Evolutionary conservation across 37 sponge, comb jelly and placozoan species (phyloP), one percentile per base, ranked within the genome.

Genomic region (Sycon ciliatum): DNA sequence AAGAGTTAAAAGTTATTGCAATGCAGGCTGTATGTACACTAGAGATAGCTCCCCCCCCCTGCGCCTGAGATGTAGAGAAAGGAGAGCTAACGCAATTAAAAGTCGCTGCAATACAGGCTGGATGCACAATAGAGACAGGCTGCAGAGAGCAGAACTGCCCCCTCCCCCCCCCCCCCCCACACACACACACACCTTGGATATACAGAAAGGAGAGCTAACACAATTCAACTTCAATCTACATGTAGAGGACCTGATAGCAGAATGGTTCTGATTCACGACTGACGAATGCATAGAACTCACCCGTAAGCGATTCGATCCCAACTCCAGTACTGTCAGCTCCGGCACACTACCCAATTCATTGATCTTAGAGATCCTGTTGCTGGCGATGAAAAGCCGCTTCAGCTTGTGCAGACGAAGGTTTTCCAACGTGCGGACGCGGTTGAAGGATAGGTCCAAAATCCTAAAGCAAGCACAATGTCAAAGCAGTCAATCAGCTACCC

Each of bases 311-410:
- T 90, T 90, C 30, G 86, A 68, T 18, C 91, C 91, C 42, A 90
- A 75, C 57, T 94, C 95, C 57, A 94, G 75, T 73, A 89, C 72
- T 18, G 85, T 89, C 29, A 94, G 82, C 20, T 75, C 40, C 20
- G 76, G 58, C 38, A 94, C 65, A 3, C 53, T 39, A 29, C 62
- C 73, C 4, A 94, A 36, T 9, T 77, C 82, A 20, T 74, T 73
- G 0, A 94, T 89, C 31, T 38, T 32, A 9, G 84, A 34, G 0
- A 94, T 57, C 83, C 86, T 94, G 82, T 94, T 94, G 39, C 89
- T 83, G 13, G 84, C 83, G 18, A 94, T 80, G 73, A 73, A 94
- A 3, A 94, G 78, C 42, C 86, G 77, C 42, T 76, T 28, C 22
- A 94, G 49, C 2, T 76, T 58, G 37, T 61, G 71, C 69, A 86